Evolutionary conservation across 1,140 invertebrate genomes (phyloP), one percentile per base, ranked within the genome.

Genomic region (Chelonus insularis): DNA sequence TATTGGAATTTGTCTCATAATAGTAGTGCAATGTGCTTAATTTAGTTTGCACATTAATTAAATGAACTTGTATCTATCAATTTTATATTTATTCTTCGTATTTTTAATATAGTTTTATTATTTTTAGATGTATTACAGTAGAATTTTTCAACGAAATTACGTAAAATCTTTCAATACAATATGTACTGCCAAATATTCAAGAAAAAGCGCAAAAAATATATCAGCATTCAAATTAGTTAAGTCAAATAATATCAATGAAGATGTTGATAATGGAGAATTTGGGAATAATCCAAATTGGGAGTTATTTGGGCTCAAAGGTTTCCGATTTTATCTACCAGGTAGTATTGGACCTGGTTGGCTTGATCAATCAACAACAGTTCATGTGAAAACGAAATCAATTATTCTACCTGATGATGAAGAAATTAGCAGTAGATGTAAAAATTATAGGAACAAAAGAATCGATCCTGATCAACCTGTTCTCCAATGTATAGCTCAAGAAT

Each of bases 241-340:
- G 11, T 68, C 76, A 4, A 64, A 72, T 14, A 14, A 23, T 45
- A 56, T 58, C n/a, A 48, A 43, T 47, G 6, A 43, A 68, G 72
- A 72, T 50, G 34, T 73, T 18, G 71, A 73, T 6, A 72, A 68
- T 45, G 55, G 55, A 11, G 65, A 67, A 14, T 68, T 74, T 16
- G 72, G 60, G 23, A 59, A 63, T 20, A 74, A 82, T 32, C 82
- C 83, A 1, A 86, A 87, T 54, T 87, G 86, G 86, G 85, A 87
- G 62, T 66, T 88, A 11, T 72, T 91, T 20, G 85, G 85, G 25
- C 84, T 86, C 0, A 75, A 81, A 48, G 88, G 89, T 45, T 86
- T 86, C 63, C 79, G 89, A 39, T 88, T 91, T 73, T 88, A 86
- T 62, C 74, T 92, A 36, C 90, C 89, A 36, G 88, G 90, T 47